Evolutionary conservation across 2,797 vertebrate species (phyloP), one percentile per base, ranked within the genome.

Genomic region (Chanos chanos): DNA sequence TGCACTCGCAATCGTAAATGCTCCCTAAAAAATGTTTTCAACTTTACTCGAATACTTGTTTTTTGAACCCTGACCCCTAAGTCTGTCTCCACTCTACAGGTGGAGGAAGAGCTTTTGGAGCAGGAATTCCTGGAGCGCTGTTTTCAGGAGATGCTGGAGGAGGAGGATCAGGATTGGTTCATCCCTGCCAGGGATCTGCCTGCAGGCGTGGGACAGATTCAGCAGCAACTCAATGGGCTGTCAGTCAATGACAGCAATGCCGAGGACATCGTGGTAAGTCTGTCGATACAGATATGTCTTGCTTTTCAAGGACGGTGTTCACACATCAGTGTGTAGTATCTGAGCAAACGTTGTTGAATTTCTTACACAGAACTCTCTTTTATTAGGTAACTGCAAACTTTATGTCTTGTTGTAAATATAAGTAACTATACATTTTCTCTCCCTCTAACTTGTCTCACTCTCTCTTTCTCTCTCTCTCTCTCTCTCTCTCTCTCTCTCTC

Each of bases 141-240:
- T 74, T 92, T 94, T 83, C 91, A 94, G 77, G 91, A 94, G 81
- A 93, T 93, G 92, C 77, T 93, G 74, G 92, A 94, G 19, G 92
- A 94, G 47, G 92, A 94, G 52, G 92, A 94, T 55, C 83, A 86
- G 79, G 92, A 94, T 52, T 94, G 92, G 92, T 94, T 94, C 77
- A 93, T 93, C 59, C 92, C 92, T 0, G 83, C 90, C 0, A 79
- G 92, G 0, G 92, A 93, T 74, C 84, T 93, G 15, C 87, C 90
- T 4, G 83, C 90, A 70, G 87, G 84, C 8, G 60, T 90, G 31
- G 90, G 84, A 43, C 90, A 92, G 75, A 81, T 92, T 70, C 91
- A 93, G 75, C 90, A 92, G 64, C 91, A 94, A 83, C 84, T 93
- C 25, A 86, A 88, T 7, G 89, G 87, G n/a, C 84, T 93, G 57